A percentile compares a stretch with the other conserved stretches of the same genome.
Evolutionary conservation across 2,888 invertebrate species (phyloP).

Genomic region (Mimachlamys varia): DNA sequence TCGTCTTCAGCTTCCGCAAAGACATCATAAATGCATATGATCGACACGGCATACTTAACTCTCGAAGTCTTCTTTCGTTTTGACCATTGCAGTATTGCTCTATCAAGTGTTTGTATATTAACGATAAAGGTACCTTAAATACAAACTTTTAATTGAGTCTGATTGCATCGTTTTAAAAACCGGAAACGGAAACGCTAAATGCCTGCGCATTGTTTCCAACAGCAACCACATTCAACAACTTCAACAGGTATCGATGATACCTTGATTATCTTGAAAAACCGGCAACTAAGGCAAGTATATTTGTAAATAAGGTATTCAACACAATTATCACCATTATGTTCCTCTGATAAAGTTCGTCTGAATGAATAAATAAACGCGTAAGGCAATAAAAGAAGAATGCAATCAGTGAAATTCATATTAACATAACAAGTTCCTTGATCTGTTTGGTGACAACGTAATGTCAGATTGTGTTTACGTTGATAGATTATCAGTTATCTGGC

Average conservation of each 20-base stretch:
- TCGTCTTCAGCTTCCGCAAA: background rate
- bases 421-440: background rate
- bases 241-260: conserved; percentile 33
- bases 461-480: background rate
- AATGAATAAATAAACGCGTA: background rate
- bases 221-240: conserved; percentile 44
- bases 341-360: background rate
- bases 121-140: background rate
- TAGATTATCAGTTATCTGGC: background rate
- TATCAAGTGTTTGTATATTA: background rate
- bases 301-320: background rate
- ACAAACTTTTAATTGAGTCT: background rate
- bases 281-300: conserved; percentile 33
- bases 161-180: background rate
- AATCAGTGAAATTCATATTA: background rate
- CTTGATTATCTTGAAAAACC: conserved; percentile 2
- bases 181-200: background rate
- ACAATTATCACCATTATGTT: background rate
- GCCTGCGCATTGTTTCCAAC: conserved; percentile 44
- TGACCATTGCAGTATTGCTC: background rate
- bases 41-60: background rate
- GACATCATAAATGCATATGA: background rate
- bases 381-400: background rate
- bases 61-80: background rate
- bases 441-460: conserved; percentile 31